These are phyloP conservation scores for Danaus plexippus DNA, from an alignment of 1,140 invertebrate species.

Conservation along the genomic window DNA sequence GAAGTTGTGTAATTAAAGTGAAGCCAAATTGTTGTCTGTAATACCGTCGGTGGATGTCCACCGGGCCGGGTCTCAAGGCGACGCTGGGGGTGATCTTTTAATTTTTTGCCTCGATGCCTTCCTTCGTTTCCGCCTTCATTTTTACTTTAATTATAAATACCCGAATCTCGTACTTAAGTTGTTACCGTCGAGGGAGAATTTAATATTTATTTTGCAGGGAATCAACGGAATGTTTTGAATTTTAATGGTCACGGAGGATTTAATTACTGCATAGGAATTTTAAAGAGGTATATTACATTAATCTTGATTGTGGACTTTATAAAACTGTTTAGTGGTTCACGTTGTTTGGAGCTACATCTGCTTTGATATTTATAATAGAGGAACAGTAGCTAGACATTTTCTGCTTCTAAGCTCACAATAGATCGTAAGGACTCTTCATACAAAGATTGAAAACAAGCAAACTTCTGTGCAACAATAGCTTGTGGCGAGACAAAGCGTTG, in stretches of 20 bases:
- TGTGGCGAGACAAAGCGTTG: constrained; percentile 9
- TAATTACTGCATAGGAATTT: too few species aligned
- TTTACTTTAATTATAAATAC: constrained; percentile 57
- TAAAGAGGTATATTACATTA: too few species aligned
- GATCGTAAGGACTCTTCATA: constrained; percentile 8
- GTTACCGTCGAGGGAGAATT: constrained; percentile 8
- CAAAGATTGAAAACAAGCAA: constrained; percentile 17
- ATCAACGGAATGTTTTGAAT: too few species aligned
- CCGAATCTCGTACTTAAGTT: constrained; percentile 34
- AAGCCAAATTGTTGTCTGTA: too few species aligned
- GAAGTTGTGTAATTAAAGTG: too few species aligned
- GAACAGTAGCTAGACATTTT: not conserved
- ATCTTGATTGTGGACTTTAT: constrained; percentile 4
- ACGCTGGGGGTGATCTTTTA: constrained; percentile 38
- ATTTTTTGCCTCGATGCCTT: constrained; percentile 51
- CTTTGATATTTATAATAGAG: too few species aligned
- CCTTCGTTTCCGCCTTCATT: constrained; percentile 31
- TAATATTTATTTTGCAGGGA: too few species aligned
- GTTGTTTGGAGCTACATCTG: too few species aligned
- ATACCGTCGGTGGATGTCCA: not conserved
- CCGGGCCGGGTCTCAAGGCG: constrained; percentile 12
- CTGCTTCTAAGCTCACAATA: constrained; percentile 5
- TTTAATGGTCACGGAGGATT: too few species aligned
- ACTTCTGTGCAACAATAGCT: constrained; percentile 25
- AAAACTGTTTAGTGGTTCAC: not conserved